These are phyloP conservation scores for Phoeniculus purpureus DNA, from an alignment of 2,797 vertebrate species.

Conservation along the genomic window DNA sequence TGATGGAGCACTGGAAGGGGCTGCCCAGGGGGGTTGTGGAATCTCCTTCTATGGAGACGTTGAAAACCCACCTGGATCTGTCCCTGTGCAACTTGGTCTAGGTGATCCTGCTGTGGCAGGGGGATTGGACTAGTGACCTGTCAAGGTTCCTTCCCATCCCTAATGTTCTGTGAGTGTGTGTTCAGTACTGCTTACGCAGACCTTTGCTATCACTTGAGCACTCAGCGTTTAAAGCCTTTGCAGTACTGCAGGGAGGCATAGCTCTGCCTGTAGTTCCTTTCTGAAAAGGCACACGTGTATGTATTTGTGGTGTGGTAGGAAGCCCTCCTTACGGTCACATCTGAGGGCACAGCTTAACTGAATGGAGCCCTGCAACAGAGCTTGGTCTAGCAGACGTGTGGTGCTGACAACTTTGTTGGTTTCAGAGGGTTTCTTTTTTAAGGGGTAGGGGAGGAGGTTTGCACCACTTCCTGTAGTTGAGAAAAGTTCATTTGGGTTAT, in stretches of 20 bases:
- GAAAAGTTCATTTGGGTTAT: not conserved
- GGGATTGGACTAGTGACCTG: no score
- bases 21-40: no score
- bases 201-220: not conserved
- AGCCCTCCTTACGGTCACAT: fast-evolving
- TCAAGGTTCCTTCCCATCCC: no score
- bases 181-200: not conserved
- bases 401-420: not conserved
- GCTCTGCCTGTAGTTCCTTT: not conserved
- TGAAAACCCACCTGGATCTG: no score
- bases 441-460: not conserved
- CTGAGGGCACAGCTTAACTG: not conserved
- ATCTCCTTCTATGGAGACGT: no score
- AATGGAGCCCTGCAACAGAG: not conserved
- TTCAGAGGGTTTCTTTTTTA: not conserved
- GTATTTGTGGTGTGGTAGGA: no score
- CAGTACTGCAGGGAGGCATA: not conserved
- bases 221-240: not conserved
- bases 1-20: no score
- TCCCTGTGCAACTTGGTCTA: no score
- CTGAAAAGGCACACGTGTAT: fast-evolving
- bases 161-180: no score
- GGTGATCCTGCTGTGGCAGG: no score
- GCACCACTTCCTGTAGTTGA: not conserved
- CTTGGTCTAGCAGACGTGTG: not conserved